These are phyloP conservation scores for Sphenodon punctatus DNA, from an alignment of 2,797 vertebrate species.

Conservation along the genomic window DNA sequence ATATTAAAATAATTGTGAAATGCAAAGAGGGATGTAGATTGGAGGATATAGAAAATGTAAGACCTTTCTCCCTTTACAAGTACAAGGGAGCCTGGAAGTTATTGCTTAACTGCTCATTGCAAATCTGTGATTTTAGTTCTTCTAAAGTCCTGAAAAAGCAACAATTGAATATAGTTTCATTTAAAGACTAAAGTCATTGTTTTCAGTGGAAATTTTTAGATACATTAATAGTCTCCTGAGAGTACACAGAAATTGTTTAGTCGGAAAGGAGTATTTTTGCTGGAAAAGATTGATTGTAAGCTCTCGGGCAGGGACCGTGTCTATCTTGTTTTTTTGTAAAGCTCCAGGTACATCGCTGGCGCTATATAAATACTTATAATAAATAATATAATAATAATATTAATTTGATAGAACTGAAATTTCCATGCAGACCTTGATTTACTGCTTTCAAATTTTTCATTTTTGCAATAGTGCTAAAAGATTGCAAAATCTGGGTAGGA, in stretches of 20 bases:
- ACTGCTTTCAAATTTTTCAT: neutral
- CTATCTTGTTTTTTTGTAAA: no score
- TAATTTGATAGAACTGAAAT: neutral
- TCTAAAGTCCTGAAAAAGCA: neutral
- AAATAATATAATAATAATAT: neutral
- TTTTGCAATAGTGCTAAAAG: neutral
- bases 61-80: neutral
- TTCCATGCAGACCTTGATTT: neutral
- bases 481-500: accelerated
- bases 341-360: no score
- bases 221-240: no score
- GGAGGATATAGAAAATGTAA: no score
- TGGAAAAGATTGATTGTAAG: no score
- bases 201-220: no score
- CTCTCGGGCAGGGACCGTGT: no score
- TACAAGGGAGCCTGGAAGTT: neutral
- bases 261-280: no score
- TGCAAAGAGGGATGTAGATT: no score
- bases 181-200: neutral
- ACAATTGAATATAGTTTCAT: neutral
- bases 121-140: neutral
- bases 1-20: no score
- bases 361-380: no score
- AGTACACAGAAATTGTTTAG: no score
- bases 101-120: neutral